A percentile compares a stretch with the other conserved stretches of the same genome.
Conservation (phyloP, 2,113 vertebrate genomes). For the Anhinga rufa region DNA sequence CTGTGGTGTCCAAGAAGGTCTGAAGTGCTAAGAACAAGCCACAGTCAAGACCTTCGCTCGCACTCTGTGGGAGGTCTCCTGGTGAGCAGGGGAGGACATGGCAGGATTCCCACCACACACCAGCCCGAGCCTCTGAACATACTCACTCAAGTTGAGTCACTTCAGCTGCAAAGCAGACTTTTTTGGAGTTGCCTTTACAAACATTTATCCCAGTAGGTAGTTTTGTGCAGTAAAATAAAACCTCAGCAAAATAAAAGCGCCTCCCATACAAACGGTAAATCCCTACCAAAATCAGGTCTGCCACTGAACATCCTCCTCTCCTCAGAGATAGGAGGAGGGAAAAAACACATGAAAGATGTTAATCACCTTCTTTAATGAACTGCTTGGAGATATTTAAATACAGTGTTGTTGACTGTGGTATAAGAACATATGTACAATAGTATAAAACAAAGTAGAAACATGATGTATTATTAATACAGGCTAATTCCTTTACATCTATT, state of each 20-base stretch:
- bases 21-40: neutral
- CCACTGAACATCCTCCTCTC: conserved; percentile 22
- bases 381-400: conserved; percentile 53
- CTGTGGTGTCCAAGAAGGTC: neutral
- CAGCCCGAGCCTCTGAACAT: neutral
- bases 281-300: neutral
- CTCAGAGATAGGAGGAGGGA: neutral
- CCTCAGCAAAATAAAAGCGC: conserved; percentile 35
- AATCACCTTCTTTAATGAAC: conserved; percentile 49
- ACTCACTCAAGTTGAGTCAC: neutral
- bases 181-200: neutral
- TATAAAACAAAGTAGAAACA: conserved; percentile 62
- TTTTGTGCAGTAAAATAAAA: conserved; percentile 21
- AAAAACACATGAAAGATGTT: conserved; percentile 55
- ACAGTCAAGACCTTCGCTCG: neutral
- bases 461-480: conserved; percentile 51
- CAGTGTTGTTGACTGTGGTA: neutral
- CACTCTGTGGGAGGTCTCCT: neutral
- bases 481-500: conserved; percentile 52
- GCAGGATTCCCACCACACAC: neutral
- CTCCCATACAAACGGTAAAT: conserved; percentile 7
- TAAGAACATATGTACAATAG: conserved; percentile 60
- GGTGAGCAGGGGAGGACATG: rapidly evolving
- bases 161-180: neutral
- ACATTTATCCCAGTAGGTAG: conserved; percentile 3